These are phyloP conservation scores for Daphoenositta chrysoptera DNA, from an alignment of 2,113 vertebrate genomes.

Conservation along the genomic window DNA sequence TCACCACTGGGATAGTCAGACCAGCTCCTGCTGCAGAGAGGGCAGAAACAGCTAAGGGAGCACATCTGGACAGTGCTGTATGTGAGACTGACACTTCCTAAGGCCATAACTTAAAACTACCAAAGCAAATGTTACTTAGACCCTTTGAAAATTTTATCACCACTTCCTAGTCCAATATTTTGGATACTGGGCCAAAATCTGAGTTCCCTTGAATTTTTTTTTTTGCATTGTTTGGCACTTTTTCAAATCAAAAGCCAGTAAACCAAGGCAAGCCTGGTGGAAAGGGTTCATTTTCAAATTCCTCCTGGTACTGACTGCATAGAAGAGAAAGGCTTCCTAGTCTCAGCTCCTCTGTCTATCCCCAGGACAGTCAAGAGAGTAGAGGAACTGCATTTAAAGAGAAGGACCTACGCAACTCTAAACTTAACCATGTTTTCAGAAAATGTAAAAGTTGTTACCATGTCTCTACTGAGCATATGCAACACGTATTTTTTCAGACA, in stretches of 20 bases:
- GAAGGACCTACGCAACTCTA: neutral
- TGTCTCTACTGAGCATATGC: neutral
- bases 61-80: neutral
- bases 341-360: neutral
- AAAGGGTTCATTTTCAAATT: neutral
- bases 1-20: too few relatives aligned
- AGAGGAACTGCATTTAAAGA: neutral
- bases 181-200: neutral
- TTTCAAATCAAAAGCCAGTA: neutral
- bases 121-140: neutral
- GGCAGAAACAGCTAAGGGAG: neutral
- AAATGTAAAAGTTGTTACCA: neutral
- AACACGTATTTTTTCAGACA: neutral
- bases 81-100: neutral
- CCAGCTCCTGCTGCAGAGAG: neutral
- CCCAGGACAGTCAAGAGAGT: neutral
- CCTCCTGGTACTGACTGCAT: neutral
- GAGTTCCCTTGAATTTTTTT: neutral
- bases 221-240: neutral
- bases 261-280: neutral
- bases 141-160: neutral
- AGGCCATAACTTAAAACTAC: neutral
- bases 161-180: neutral
- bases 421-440: neutral
- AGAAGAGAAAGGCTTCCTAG: neutral